A percentile compares a stretch with the other conserved stretches of the same genome.
Conservation (phyloP, 2,797 vertebrate genomes). For the Sternotherus odoratus region DNA sequence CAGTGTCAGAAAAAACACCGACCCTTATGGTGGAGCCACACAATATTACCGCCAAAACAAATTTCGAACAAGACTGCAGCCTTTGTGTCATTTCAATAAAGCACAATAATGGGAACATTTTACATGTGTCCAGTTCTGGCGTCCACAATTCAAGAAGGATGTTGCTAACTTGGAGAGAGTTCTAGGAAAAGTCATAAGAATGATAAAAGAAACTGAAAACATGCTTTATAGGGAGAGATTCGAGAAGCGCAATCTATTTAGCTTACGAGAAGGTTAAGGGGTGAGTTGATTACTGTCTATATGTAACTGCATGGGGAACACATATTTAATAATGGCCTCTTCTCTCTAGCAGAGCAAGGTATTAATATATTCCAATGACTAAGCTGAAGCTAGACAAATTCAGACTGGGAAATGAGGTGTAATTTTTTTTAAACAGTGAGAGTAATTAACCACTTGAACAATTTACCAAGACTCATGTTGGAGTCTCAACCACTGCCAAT, state of each 20-base stretch:
- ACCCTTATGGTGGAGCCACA: accelerated
- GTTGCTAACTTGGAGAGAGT: neutral
- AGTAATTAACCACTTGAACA: neutral
- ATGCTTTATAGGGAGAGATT: neutral
- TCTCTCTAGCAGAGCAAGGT: neutral
- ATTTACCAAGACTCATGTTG: neutral
- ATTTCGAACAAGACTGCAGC: neutral
- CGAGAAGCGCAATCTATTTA: neutral
- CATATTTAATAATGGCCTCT: neutral
- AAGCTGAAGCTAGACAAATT: neutral
- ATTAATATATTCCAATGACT: neutral
- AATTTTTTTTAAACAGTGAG: neutral
- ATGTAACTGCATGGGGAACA: neutral
- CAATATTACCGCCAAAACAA: neutral
- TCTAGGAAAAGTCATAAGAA: neutral
- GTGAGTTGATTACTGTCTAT: neutral
- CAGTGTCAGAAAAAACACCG: neutral
- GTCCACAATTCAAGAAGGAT: neutral
- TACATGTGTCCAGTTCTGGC: neutral
- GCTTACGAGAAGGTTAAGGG: neutral
- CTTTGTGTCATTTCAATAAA: neutral
- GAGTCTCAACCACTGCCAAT: neutral
- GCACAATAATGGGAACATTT: neutral
- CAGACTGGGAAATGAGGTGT: neutral
- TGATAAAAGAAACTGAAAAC: neutral